These are phyloP conservation scores for Anas platyrhynchos DNA, from an alignment of 2,113 vertebrate genomes.

Conservation along the genomic window DNA sequence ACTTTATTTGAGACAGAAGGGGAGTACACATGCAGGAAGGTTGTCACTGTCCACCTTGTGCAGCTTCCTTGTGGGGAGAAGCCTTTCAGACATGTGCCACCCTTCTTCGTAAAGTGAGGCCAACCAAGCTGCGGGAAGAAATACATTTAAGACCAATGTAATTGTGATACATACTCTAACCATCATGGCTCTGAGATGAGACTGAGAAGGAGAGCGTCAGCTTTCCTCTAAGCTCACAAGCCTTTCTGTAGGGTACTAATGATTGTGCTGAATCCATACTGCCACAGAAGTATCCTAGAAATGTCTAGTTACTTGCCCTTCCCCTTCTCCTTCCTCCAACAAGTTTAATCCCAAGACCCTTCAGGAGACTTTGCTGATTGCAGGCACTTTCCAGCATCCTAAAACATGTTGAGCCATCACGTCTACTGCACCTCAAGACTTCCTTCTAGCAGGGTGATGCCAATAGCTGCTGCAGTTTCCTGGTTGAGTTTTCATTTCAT, in stretches of 20 bases:
- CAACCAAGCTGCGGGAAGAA: not conserved
- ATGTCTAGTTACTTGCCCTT: not conserved
- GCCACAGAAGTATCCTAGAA: not conserved
- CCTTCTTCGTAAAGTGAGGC: not conserved
- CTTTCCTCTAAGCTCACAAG: not conserved
- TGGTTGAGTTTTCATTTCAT: not conserved
- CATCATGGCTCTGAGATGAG: not conserved
- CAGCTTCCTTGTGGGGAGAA: not conserved
- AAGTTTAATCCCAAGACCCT: not conserved
- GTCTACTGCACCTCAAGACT: not conserved
- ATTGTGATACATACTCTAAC: not conserved
- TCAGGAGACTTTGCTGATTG: not conserved
- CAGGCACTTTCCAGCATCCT: not conserved
- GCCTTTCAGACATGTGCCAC: not conserved
- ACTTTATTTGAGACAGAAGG: not conserved
- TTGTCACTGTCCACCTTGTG: not conserved
- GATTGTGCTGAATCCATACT: not conserved
- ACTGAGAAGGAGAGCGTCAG: not conserved
- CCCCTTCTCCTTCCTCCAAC: not conserved
- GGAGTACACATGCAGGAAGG: not conserved
- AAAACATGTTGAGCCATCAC: conserved; percentile 1
- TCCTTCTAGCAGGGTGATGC: not conserved
- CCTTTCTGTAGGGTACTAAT: not conserved
- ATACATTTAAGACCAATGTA: not conserved
- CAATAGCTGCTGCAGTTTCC: not conserved